Percentiles rank a stretch among this genome's conserved stretches.
Conservation (phyloP, 2,797 vertebrate species). For the Otus scops region DNA sequence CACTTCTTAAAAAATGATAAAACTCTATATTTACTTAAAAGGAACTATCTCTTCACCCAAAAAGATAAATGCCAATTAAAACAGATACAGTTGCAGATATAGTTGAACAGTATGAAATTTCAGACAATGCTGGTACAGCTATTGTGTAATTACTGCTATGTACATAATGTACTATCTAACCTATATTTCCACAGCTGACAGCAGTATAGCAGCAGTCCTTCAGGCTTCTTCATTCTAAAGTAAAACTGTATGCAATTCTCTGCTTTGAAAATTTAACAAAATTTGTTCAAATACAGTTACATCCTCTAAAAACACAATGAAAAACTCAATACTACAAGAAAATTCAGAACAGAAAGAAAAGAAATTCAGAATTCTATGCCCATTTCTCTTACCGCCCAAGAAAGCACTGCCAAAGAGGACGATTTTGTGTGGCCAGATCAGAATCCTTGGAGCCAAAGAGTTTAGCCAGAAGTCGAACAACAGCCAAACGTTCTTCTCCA, state of each 20-base stretch:
- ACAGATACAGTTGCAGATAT: neutral
- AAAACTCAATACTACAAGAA: neutral
- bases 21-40: neutral
- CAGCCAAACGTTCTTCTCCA: slow-evolving; percentile 95
- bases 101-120: neutral
- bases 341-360: neutral
- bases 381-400: slow-evolving; percentile 86
- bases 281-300: neutral
- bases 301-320: neutral
- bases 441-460: slow-evolving; percentile 98
- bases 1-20: accelerated
- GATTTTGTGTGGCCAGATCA: slow-evolving; percentile 95
- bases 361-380: neutral
- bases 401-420: slow-evolving; percentile 98
- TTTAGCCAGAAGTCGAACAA: slow-evolving; percentile 94
- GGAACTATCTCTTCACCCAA: neutral
- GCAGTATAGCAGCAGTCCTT: neutral
- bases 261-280: neutral
- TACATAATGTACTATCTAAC: neutral
- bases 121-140: neutral
- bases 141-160: neutral
- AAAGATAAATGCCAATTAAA: neutral
- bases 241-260: neutral
- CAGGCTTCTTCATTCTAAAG: neutral
- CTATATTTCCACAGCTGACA: neutral